Evolutionary conservation across 2,888 invertebrate genomes (phyloP).

Genomic region (Limnephilus rhombicus): DNA sequence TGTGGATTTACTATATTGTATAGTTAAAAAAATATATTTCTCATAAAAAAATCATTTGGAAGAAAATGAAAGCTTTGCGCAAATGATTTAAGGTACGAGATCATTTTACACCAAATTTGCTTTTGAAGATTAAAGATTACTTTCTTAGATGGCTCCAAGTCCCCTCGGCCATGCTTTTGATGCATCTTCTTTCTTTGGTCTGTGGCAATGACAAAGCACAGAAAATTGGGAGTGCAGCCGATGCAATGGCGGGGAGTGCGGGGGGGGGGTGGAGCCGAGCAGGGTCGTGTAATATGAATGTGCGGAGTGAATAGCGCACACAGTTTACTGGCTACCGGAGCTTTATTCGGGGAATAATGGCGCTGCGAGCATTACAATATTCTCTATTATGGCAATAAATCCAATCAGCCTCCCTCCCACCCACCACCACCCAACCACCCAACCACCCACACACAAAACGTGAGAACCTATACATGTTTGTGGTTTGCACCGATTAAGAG

Average conservation of each 20-base stretch:
- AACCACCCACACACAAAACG: background rate
- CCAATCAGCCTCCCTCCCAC: background rate
- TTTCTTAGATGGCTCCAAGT: background rate
- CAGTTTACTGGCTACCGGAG: conserved; percentile 34
- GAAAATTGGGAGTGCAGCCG: too few relatives aligned
- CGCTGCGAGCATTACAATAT: conserved; percentile 27
- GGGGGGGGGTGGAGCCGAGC: background rate
- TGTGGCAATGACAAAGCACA: background rate
- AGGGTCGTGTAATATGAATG: background rate
- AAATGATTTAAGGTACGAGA: background rate
- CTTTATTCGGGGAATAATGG: conserved; percentile 39
- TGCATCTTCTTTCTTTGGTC: background rate
- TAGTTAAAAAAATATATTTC: too few relatives aligned
- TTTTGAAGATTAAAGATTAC: background rate
- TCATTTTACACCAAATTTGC: background rate
- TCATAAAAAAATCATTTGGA: too few relatives aligned
- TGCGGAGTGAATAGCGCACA: conserved; percentile 38
- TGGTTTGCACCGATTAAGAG: background rate
- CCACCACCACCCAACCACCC: background rate
- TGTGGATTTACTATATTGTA: too few relatives aligned
- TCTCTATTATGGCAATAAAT: conserved; percentile 43
- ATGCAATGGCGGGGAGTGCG: background rate
- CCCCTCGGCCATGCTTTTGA: background rate
- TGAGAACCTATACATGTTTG: background rate
- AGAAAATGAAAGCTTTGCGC: too few relatives aligned